A percentile compares a stretch with the other conserved stretches of the same genome.
These are phyloP conservation scores for Xestobium rufovillosum DNA, from an alignment of 2,888 invertebrate species.

Conservation along the genomic window DNA sequence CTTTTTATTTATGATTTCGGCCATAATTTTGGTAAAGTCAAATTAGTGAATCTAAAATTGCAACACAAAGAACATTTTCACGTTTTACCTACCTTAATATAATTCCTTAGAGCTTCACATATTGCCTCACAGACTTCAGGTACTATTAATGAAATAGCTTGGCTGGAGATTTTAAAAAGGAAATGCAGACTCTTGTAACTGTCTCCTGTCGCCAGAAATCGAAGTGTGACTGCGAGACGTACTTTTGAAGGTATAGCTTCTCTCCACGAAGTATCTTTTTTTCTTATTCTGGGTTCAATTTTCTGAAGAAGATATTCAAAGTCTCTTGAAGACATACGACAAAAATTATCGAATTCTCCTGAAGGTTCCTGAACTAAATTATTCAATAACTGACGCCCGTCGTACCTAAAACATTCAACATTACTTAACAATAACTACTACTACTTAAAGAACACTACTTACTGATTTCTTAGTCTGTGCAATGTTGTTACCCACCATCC, in stretches of 20 bases:
- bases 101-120: constrained; percentile 15
- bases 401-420: constrained; percentile 11
- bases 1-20: too few relatives aligned
- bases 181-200: constrained; percentile 13
- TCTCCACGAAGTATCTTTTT: constrained; percentile 16
- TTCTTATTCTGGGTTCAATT: constrained; percentile 13
- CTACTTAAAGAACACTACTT: neutral
- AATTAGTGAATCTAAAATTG: too few relatives aligned
- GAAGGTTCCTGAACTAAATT: constrained; percentile 48
- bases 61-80: neutral
- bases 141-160: constrained; percentile 18
- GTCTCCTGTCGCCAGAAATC: constrained; percentile 15
- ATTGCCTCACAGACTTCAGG: constrained; percentile 18
- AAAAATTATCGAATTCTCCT: constrained; percentile 15
- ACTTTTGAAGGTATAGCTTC: constrained; percentile 17
- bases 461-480: constrained; percentile 1
- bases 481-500: too few relatives aligned
- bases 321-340: constrained; percentile 15
- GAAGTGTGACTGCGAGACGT: constrained; percentile 12
- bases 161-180: constrained; percentile 15
- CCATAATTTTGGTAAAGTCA: too few relatives aligned
- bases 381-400: constrained; percentile 47
- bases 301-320: constrained; percentile 17
- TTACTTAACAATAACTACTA: neutral
- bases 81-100: constrained; percentile 21